These are phyloP conservation scores for Pygocentrus nattereri DNA, from an alignment of 2,797 vertebrate species.

Conservation along the genomic window DNA sequence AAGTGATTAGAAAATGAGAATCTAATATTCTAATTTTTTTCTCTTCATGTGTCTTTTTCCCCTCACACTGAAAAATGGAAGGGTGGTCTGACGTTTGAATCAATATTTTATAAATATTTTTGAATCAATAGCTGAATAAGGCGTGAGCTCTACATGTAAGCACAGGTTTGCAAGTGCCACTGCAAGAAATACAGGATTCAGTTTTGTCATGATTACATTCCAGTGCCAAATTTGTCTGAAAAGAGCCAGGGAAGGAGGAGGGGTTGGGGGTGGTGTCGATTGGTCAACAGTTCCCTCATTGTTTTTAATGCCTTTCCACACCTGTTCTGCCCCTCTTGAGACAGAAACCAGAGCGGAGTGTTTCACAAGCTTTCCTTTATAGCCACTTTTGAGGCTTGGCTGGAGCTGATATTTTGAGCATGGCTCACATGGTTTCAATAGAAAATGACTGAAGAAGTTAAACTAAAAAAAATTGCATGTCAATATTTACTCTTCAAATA, in stretches of 20 bases:
- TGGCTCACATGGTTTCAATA: conserved; percentile 14
- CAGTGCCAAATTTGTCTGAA: background rate
- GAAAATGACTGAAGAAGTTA: background rate
- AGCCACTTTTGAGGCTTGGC: conserved; percentile 5
- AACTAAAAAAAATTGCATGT: background rate
- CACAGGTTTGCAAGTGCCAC: background rate
- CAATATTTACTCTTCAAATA: conserved; percentile 40
- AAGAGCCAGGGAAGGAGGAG: background rate
- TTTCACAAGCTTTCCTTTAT: conserved; percentile 31
- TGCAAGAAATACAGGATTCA: background rate
- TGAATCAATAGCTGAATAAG: too few relatives aligned
- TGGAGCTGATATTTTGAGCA: conserved; percentile 16
- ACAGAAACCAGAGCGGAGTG: conserved; percentile 10
- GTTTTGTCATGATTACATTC: background rate
- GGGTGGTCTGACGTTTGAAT: too few relatives aligned
- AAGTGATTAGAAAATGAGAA: too few relatives aligned
- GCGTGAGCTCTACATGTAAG: background rate
- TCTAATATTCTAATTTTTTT: too few relatives aligned
- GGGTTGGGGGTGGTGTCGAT: background rate
- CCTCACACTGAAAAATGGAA: too few relatives aligned
- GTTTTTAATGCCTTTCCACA: conserved; percentile 19
- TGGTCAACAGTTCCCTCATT: conserved; percentile 2
- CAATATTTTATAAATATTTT: too few relatives aligned
- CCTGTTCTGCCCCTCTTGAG: background rate
- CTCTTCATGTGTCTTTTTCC: too few relatives aligned